phyloP scores from a whole-genome alignment of 2,113 vertebrate species.

The Zosterops pallidus region DNA sequence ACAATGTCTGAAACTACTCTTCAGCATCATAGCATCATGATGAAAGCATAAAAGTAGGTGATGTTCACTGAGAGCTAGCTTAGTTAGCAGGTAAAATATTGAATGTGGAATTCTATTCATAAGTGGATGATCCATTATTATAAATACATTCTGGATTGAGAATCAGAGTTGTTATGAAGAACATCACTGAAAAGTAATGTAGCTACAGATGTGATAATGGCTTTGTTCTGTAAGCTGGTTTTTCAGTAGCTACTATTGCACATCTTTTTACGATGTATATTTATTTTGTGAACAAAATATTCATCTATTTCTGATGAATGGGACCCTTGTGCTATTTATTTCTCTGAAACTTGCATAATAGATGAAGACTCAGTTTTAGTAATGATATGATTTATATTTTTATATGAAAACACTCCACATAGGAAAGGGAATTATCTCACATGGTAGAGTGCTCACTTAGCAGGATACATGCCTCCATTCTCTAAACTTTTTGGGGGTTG shows the following conservation, averaged over 20 bases:
- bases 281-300: conserved; percentile 16
- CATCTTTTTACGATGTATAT: conserved; percentile 1
- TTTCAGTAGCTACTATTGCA: background rate
- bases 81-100: background rate
- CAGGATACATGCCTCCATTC: conserved; percentile 74
- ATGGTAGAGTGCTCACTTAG: conserved; percentile 72
- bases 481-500: background rate
- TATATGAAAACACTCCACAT: background rate
- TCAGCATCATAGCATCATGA: background rate
- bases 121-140: background rate
- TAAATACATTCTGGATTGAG: background rate
- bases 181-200: background rate
- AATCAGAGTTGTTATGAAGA: background rate
- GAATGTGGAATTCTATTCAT: background rate
- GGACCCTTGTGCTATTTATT: conserved; percentile 54
- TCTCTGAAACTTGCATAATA: conserved; percentile 19
- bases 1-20: background rate
- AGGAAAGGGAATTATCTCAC: conserved; percentile 15
- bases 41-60: background rate
- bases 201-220: background rate
- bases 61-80: background rate
- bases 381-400: conserved; percentile 8
- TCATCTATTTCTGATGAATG: background rate
- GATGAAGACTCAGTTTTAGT: background rate
- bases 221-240: background rate